Percentiles rank a stretch among this genome's conserved stretches.
phyloP scores from a whole-genome alignment of 2,797 vertebrate genomes.

The Smutsia gigantea region DNA sequence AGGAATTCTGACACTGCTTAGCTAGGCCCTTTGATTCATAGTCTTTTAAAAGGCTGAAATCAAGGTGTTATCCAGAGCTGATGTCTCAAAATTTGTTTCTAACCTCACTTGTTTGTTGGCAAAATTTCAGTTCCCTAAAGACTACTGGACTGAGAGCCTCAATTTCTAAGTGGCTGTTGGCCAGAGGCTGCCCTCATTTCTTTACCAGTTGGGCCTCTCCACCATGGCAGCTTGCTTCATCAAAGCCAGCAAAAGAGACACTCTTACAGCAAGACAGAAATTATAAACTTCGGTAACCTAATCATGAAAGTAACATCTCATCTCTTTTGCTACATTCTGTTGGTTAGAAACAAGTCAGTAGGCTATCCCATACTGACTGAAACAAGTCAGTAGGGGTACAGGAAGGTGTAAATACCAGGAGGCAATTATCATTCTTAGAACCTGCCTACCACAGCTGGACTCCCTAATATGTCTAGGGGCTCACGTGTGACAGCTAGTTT shows the following conservation, averaged over 20 bases:
- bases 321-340: neutral
- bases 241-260: neutral
- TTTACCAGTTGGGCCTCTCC: neutral
- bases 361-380: neutral
- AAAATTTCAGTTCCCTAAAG: conserved; percentile 33
- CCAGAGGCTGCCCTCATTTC: neutral
- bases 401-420: neutral
- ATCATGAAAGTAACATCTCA: neutral
- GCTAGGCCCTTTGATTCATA: neutral
- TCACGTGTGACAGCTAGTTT: neutral
- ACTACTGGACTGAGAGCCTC: neutral
- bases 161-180: neutral
- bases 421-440: neutral
- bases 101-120: neutral
- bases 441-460: neutral
- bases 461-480: neutral
- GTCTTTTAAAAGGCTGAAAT: neutral
- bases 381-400: neutral
- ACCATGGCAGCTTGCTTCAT: neutral
- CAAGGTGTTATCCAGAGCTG: neutral
- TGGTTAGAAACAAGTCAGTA: neutral
- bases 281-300: neutral
- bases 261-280: neutral
- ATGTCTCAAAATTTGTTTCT: neutral
- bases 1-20: neutral